Evolutionary conservation across 1,140 invertebrate species (phyloP), one percentile per base, ranked within the genome.

Genomic region (Nomia melanderi): DNA sequence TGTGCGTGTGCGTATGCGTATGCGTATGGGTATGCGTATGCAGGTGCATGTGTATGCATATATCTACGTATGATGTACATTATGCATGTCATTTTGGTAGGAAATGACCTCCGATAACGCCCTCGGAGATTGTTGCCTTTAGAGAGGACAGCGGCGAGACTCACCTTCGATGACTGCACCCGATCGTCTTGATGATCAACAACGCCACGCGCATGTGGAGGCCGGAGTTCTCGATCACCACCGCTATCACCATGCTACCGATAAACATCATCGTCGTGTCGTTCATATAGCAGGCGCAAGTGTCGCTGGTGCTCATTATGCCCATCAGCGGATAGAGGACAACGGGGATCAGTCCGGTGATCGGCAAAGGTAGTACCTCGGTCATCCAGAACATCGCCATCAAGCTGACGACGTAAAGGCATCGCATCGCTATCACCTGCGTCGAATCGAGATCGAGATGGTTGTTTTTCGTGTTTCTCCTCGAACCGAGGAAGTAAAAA

Each of bases 381-480:
- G 94, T 94, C 86, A 95, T 93, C 95, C 95, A 96, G 78, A 92
- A 96, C 33, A 94, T 81, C 0, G 94, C 94, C 94, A 95, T 95
- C 47, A 96, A 41, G 0, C 92, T 66, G 11, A 96, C 91, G 0
- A 93, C 92, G 84, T 94, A 96, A 0, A 93, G 90, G 83, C 95
- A 95, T 69, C 75, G 82, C 82, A 85, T 84, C 27, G 83, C 83
- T 14, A 56, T 67, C 89, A 90, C 87, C 90, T 91, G 69, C 29
- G 3, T 39, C 9, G 31, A 47, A 50, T 54, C 12, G 8, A 54
- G 14, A 17, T 5, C 41, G 14, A 44, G 0, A 8, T 29, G 1
- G 17, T 31, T n/a, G 17, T 70, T 8, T 17, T 59, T 23, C 31
- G 14, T 14, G 11, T 20, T 44, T 14, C 41, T 5, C 11, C 14